Percentiles rank a stretch among this genome's conserved stretches.
Evolutionary conservation across 2,113 vertebrate genomes (phyloP).

Genomic region (Dryoscopus gambensis): DNA sequence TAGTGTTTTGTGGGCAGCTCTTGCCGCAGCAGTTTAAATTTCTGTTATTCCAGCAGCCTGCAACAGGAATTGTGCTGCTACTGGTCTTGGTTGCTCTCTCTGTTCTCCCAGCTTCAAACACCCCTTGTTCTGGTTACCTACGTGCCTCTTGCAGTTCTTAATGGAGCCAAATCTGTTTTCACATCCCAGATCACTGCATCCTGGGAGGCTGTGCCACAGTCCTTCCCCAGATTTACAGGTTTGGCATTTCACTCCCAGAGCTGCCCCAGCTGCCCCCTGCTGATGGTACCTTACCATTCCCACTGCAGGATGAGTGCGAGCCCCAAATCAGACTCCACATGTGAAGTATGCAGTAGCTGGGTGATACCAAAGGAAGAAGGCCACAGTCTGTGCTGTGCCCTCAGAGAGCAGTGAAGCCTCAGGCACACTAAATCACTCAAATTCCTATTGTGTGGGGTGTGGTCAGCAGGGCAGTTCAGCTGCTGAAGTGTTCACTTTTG

Average conservation of each 20-base stretch:
- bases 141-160: neutral
- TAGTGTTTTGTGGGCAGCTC: neutral
- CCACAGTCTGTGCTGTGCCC: neutral
- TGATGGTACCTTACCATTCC: constrained; percentile 28
- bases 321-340: constrained; percentile 44
- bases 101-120: neutral
- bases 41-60: neutral
- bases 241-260: constrained; percentile 9
- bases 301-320: neutral
- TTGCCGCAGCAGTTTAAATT: neutral
- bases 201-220: neutral
- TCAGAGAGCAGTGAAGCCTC: constrained; percentile 16
- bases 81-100: neutral
- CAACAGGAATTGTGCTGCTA: neutral
- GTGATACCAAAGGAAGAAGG: neutral
- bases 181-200: neutral
- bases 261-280: constrained; percentile 37
- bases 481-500: neutral
- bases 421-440: constrained; percentile 25
- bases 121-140: neutral
- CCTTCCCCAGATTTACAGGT: neutral
- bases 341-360: constrained; percentile 18
- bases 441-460: neutral
- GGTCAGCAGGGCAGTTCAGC: neutral
- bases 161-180: neutral